A percentile compares a stretch with the other conserved stretches of the same genome.
Conservation (phyloP, 2,888 invertebrate genomes). For the Bombyx huttoni region DNA sequence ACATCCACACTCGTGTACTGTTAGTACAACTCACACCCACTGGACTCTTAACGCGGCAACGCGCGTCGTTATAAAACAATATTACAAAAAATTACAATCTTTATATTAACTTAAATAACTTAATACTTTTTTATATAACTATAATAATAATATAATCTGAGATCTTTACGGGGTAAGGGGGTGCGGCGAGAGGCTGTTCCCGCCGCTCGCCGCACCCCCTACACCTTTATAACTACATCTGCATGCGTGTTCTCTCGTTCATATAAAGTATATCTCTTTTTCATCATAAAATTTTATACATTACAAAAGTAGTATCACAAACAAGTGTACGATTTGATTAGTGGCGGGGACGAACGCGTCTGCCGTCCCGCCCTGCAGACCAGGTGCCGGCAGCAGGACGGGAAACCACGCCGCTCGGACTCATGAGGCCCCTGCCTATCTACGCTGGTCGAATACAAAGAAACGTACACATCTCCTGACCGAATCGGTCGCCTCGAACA, state of each 20-base stretch:
- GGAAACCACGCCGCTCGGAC: too few species aligned
- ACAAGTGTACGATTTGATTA: constrained; percentile 55
- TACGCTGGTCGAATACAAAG: too few species aligned
- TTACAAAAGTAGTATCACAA: constrained; percentile 74
- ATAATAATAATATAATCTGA: constrained; percentile 68
- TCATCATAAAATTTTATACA: constrained; percentile 61
- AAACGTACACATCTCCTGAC: too few species aligned
- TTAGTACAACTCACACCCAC: constrained; percentile 43
- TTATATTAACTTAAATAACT: constrained; percentile 72
- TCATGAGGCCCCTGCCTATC: too few species aligned
- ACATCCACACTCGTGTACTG: constrained; percentile 25
- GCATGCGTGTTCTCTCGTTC: constrained; percentile 55
- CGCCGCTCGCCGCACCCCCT: constrained; percentile 23
- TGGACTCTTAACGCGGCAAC: constrained; percentile 39
- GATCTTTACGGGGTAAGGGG: constrained; percentile 57
- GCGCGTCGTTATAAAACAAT: constrained; percentile 56
- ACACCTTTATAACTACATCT: constrained; percentile 42
- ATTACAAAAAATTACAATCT: constrained; percentile 66
- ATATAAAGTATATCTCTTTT: constrained; percentile 60
- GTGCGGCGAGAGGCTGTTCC: constrained; percentile 13
- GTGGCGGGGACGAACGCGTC: too few species aligned
- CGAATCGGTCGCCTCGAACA: constrained; percentile 22
- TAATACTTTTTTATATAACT: constrained; percentile 67
- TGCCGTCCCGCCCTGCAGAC: too few species aligned
- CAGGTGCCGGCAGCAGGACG: too few species aligned